Percentiles rank a stretch among this genome's conserved stretches.
phyloP scores from a whole-genome alignment of 2,113 vertebrate genomes.

The Propithecus coquereli region DNA sequence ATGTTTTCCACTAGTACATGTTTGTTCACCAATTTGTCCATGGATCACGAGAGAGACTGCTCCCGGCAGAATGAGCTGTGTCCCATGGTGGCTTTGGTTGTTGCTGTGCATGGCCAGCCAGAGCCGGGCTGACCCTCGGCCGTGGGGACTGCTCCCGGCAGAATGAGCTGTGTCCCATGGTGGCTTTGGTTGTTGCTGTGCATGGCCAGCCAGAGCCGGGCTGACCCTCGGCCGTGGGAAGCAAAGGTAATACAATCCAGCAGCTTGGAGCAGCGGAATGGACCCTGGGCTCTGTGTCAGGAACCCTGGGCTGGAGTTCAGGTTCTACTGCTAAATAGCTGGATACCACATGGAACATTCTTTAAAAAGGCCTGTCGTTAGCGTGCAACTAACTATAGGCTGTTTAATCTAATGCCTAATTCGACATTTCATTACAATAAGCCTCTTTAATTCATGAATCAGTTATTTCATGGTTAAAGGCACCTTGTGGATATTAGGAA shows the following conservation, averaged over 20 bases:
- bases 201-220: neutral
- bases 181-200: neutral
- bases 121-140: neutral
- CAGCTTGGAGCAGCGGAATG: neutral
- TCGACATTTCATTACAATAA: conserved; percentile 26
- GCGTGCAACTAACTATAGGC: neutral
- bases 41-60: neutral
- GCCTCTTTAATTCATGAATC: neutral
- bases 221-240: neutral
- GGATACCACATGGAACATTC: neutral
- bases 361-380: neutral
- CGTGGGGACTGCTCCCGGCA: neutral
- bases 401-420: neutral
- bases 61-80: neutral
- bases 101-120: neutral
- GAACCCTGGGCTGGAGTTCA: neutral
- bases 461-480: neutral
- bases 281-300: neutral
- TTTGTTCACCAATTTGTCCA: neutral
- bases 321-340: neutral
- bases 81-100: neutral
- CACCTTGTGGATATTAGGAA: neutral
- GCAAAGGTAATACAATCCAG: neutral
- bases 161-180: neutral
- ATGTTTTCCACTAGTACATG: neutral